Percentiles rank a stretch among this genome's conserved stretches.
Evolutionary conservation across 1,140 invertebrate genomes (phyloP).

Genomic region (Heliconius eleuchia): DNA sequence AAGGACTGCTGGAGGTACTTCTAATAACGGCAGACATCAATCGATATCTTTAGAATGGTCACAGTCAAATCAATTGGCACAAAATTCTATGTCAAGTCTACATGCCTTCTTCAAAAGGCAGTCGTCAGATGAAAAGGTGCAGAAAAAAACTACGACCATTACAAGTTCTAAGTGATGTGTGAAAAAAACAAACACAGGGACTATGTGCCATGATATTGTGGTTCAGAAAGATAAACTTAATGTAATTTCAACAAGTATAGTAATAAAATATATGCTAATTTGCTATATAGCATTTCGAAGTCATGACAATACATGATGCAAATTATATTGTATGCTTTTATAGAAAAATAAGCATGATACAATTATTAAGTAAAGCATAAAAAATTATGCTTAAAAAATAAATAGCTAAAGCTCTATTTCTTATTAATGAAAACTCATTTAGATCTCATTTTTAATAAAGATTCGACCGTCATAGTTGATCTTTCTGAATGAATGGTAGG

Average conservation of each 20-base stretch:
- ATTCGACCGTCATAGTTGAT: slow-evolving; percentile 31
- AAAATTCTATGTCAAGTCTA: slow-evolving; percentile 85
- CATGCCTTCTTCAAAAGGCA: slow-evolving; percentile 86
- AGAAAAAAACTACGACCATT: slow-evolving; percentile 63
- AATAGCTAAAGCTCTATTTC: neutral
- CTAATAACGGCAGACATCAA: slow-evolving; percentile 77
- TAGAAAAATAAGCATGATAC: neutral
- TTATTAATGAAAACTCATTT: neutral
- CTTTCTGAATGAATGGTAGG: slow-evolving; percentile 60
- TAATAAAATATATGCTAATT: slow-evolving; percentile 21
- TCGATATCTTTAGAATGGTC: slow-evolving; percentile 83
- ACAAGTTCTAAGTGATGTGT: slow-evolving; percentile 61
- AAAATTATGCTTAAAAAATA: neutral
- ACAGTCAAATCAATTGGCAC: slow-evolving; percentile 79
- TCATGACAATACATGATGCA: neutral
- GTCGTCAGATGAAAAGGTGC: slow-evolving; percentile 81
- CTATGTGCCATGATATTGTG: slow-evolving; percentile 71
- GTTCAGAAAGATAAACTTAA: slow-evolving; percentile 54
- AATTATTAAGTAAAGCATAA: neutral
- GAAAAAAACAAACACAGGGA: slow-evolving; percentile 43
- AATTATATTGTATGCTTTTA: neutral
- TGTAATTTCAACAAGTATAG: slow-evolving; percentile 27
- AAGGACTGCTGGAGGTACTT: slow-evolving; percentile 70
- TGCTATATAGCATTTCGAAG: neutral
- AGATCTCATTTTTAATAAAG: slow-evolving; percentile 29